phyloP scores from a whole-genome alignment of 1,140 invertebrate species.

The Panulirus ornatus region DNA sequence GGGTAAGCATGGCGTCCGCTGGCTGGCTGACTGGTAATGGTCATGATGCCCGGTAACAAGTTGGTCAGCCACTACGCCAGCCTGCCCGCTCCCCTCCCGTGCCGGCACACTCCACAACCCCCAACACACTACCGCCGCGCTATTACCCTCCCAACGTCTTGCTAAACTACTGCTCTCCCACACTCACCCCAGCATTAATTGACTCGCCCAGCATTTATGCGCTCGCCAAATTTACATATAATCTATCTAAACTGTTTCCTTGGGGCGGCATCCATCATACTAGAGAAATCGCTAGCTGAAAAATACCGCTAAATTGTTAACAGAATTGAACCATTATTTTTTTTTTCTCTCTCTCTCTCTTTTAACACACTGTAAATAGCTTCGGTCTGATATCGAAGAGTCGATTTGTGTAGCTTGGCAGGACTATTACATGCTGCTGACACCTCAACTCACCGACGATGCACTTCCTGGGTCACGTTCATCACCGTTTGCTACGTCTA shows the following conservation, averaged over 20 bases:
- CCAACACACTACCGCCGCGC: not conserved
- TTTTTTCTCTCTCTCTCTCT: no score
- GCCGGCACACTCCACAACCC: not conserved
- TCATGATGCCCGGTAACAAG: not conserved
- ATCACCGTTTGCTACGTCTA: no score
- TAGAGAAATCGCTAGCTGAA: conserved; percentile 22
- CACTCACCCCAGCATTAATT: no score
- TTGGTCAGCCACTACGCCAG: not conserved
- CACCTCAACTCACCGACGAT: no score
- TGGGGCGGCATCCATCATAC: not conserved
- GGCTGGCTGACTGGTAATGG: conserved; percentile 1
- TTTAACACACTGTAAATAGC: no score
- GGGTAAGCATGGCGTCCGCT: conserved; percentile 2
- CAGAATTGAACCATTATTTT: no score
- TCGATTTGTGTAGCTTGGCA: no score
- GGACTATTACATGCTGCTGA: no score
- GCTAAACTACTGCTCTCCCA: not conserved
- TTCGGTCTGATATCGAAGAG: no score
- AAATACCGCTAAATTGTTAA: no score
- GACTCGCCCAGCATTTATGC: no score
- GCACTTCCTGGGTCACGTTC: no score
- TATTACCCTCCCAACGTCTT: not conserved
- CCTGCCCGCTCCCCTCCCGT: not conserved
- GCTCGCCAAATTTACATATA: conserved; percentile 22
- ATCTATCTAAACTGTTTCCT: not conserved